Conservation (phyloP, 30 jellyfish, hydroid and myxozoan species). For the Haliclystus octoradiatus region DNA sequence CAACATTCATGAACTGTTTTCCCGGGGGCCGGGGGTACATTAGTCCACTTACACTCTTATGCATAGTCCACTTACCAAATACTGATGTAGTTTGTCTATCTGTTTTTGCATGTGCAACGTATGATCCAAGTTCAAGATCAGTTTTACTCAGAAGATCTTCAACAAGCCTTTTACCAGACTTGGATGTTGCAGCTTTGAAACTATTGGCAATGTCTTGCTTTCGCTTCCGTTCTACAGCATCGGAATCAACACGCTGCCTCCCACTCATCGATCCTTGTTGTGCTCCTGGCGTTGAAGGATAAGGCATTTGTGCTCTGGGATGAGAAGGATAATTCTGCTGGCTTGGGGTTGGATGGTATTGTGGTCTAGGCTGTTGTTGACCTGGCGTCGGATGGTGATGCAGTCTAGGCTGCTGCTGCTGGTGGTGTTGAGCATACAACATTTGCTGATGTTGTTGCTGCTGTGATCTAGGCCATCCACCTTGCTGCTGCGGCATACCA, state of each 20-base stretch:
- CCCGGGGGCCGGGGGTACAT: too few relatives aligned
- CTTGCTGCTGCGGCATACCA: too few relatives aligned
- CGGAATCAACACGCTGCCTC: conserved; percentile 21
- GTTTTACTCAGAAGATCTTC: conserved; percentile 32
- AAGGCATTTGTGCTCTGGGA: not conserved
- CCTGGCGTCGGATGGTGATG: not conserved
- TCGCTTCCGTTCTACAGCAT: conserved; percentile 34
- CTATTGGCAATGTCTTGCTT: conserved; percentile 34
- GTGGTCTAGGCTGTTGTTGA: conserved; percentile 1
- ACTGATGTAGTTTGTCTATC: not conserved
- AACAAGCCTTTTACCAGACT: conserved; percentile 26
- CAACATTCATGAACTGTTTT: too few relatives aligned
- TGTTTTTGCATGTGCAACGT: not conserved
- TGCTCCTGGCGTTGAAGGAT: conserved; percentile 5
- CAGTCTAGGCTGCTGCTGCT: conserved; percentile 17
- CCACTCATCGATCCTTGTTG: conserved; percentile 4
- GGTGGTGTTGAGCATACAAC: conserved; percentile 7
- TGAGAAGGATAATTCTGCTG: not conserved
- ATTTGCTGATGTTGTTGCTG: conserved; percentile 8
- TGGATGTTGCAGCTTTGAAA: conserved; percentile 4
- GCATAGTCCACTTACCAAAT: not conserved
- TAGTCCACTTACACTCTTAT: too few relatives aligned
- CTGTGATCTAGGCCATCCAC: too few relatives aligned
- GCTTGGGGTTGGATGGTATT: conserved; percentile 1
- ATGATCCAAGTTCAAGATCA: conserved; percentile 32